Evolutionary conservation across 2,888 invertebrate genomes (phyloP), one percentile per base, ranked within the genome.

Genomic region (Epinotia ramella): DNA sequence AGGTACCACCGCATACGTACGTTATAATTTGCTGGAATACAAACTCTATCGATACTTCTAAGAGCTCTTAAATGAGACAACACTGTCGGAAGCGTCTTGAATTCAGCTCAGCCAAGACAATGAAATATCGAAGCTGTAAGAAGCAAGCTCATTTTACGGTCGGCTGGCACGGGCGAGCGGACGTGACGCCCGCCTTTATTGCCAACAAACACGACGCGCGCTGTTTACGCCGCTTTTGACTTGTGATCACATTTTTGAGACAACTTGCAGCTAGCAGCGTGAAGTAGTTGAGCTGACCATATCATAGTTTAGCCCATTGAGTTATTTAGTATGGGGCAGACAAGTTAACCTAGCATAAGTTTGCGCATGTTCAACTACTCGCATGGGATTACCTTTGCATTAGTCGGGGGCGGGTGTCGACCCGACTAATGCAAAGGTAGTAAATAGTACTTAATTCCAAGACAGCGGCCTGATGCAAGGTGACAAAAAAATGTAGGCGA

Each of bases 131-230:
- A 79, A 80, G 82, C 82, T 82, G 85, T 77, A 79, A 80, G 80
- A 79, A 81, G 82, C 81, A 81, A 84, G 82, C 83, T 84, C 84
- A 86, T 87, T 88, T 86, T 84, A 86, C 84, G 88, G 82, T 84
- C 82, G 82, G 82, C 79, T 79, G 80, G 73, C 79, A 76, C 78
- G 78, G 73, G 65, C 76, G 77, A 78, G 74, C 77, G 75, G 76
- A 79, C 77, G 78, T 78, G 79, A 79, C 78, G 73, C 77, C 60
- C 63, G 79, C 83, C 83, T 85, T 86, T 86, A 87, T 86, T 81
- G 83, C 80, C 81, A 80, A 82, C 82, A 83, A 83, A 82, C 79
- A 81, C 78, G 77, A 77, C 62, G 73, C 79, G 80, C 83, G 84
- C 78, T 80, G 73, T 76, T 81, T 77, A 73, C 66, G 77, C 79